A percentile compares a stretch with the other conserved stretches of the same genome.
Evolutionary conservation across 2,888 invertebrate genomes (phyloP).

Genomic region (Arctia plantaginis): DNA sequence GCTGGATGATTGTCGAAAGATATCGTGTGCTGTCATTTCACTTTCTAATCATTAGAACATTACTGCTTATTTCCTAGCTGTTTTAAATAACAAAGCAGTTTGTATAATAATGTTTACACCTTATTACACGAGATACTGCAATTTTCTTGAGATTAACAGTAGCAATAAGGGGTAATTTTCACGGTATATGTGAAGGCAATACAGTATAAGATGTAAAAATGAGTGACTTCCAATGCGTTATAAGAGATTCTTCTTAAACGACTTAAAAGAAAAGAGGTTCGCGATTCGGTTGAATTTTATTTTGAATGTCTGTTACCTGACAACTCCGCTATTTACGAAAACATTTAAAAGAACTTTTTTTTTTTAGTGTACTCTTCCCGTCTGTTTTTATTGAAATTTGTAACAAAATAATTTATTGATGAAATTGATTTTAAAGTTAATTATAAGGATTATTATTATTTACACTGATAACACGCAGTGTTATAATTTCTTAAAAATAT

Average conservation of each 20-base stretch:
- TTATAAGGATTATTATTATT: background rate
- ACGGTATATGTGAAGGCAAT: background rate
- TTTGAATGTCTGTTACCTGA: too few species aligned
- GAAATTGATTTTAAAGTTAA: background rate
- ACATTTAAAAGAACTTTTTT: too few species aligned
- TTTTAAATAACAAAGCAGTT: slow-evolving; percentile 37
- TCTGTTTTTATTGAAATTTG: too few species aligned
- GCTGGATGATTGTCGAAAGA: slow-evolving; percentile 30
- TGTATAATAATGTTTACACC: slow-evolving; percentile 24
- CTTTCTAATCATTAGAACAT: slow-evolving; percentile 51
- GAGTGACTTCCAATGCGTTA: too few species aligned
- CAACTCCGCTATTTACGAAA: too few species aligned
- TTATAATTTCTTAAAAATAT: background rate
- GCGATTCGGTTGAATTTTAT: too few species aligned
- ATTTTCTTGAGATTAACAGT: background rate
- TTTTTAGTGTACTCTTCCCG: too few species aligned
- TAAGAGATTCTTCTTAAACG: background rate
- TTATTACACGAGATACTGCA: background rate
- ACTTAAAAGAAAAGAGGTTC: background rate
- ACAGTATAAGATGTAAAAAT: background rate
- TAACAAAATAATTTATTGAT: background rate
- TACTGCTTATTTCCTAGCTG: slow-evolving; percentile 48
- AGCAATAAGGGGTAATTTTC: background rate
- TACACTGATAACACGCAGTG: background rate
- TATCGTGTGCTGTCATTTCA: slow-evolving; percentile 50